A percentile compares a stretch with the other conserved stretches of the same genome.
Conservation (phyloP, 2,113 vertebrate genomes). For the Mola mola region DNA sequence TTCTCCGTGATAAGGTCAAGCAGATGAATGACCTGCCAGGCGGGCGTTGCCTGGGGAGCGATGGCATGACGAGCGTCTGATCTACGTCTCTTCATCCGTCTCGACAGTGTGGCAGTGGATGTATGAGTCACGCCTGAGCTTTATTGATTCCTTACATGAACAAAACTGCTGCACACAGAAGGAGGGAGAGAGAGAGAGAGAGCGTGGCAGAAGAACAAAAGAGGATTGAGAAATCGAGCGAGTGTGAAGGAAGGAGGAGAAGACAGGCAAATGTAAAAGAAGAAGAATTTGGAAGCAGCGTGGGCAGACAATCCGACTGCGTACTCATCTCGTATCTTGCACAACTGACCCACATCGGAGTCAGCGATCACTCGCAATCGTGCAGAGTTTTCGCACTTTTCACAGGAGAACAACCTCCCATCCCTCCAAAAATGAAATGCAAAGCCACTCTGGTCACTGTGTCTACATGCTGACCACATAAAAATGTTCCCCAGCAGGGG, state of each 20-base stretch:
- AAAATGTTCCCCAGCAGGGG: no score
- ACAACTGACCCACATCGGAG: no score
- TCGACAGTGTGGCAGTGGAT: background rate
- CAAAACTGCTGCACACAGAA: constrained; percentile 1
- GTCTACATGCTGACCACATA: no score
- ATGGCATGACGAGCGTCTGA: constrained; percentile 22
- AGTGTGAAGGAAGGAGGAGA: background rate
- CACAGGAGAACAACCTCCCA: no score
- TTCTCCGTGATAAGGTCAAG: constrained; percentile 35
- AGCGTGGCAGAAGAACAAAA: background rate
- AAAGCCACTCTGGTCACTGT: no score
- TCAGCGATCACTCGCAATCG: no score
- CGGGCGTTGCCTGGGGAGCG: constrained; percentile 15
- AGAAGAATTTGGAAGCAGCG: no score
- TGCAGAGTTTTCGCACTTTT: no score
- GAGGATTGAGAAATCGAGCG: background rate
- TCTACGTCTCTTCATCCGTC: constrained; percentile 35
- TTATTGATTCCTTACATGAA: constrained; percentile 29
- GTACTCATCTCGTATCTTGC: no score
- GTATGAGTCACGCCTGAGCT: constrained; percentile 10
- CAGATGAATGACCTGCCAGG: constrained; percentile 48
- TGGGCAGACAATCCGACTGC: no score
- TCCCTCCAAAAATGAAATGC: no score
- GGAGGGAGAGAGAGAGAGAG: background rate
- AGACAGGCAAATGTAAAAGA: no score